Evolutionary conservation across 1,140 invertebrate species (phyloP).

Genomic region (Heterodera schachtii): DNA sequence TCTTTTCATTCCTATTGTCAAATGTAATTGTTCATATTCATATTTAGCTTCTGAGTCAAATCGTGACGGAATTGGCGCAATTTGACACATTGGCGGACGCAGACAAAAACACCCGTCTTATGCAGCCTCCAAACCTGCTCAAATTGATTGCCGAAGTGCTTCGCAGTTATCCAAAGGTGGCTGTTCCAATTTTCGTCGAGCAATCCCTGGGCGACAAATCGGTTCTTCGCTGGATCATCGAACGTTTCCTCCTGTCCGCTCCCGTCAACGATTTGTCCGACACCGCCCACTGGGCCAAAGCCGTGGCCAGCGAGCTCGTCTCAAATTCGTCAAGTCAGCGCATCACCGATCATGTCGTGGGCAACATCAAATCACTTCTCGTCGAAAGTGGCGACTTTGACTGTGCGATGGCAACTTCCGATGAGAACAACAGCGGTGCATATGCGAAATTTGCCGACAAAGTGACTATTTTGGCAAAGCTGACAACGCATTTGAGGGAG

Average conservation of each 20-base stretch:
- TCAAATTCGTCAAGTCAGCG: constrained; percentile 14
- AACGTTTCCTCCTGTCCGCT: constrained; percentile 35
- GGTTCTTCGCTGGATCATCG: constrained; percentile 37
- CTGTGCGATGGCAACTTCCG: neutral
- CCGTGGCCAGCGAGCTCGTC: constrained; percentile 33
- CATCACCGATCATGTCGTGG: constrained; percentile 25
- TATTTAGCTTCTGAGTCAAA: constrained; percentile 20
- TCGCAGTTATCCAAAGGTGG: constrained; percentile 32
- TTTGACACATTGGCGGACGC: neutral
- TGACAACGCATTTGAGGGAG: constrained; percentile 22
- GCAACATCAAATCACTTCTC: constrained; percentile 38
- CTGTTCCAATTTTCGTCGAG: constrained; percentile 24
- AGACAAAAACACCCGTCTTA: constrained; percentile 3
- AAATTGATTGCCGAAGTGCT: constrained; percentile 36
- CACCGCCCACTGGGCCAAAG: constrained; percentile 28
- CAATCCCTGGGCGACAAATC: neutral
- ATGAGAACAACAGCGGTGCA: neutral
- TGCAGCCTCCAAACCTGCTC: constrained; percentile 14
- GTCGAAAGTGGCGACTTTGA: neutral
- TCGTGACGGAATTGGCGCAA: constrained; percentile 19
- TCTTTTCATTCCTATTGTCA: neutral
- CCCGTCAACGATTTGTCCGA: constrained; percentile 19
- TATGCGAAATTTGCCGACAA: constrained; percentile 19
- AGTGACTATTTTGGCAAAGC: constrained; percentile 18
- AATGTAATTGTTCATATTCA: neutral